These are phyloP conservation scores for Desoria tigrina DNA, from an alignment of 2,888 invertebrate genomes.

Conservation along the genomic window DNA sequence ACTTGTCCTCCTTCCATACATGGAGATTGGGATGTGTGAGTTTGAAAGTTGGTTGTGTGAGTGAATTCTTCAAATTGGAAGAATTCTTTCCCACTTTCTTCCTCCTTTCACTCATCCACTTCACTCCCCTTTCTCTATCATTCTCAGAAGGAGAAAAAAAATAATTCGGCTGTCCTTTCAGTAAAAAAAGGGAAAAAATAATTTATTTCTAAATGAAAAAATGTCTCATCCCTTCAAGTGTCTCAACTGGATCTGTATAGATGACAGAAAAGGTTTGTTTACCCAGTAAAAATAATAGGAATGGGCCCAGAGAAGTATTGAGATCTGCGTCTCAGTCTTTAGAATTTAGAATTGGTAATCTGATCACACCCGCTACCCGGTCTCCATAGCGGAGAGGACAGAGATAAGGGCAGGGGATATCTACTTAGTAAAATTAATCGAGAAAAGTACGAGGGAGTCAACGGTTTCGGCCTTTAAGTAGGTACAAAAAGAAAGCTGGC, in stretches of 20 bases:
- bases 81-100: conserved; percentile 19
- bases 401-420: not conserved
- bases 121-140: conserved; percentile 15
- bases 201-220: conserved; percentile 15
- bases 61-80: conserved; percentile 20
- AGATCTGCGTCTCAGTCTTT: no score
- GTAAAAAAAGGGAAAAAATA: conserved; percentile 19
- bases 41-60: conserved; percentile 1
- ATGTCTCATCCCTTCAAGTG: not conserved
- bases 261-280: no score
- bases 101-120: conserved; percentile 19
- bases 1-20: no score
- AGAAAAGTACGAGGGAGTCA: not conserved
- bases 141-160: conserved; percentile 5
- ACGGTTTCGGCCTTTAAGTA: not conserved
- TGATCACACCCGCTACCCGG: no score
- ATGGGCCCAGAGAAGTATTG: no score
- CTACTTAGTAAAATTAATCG: conserved; percentile 21
- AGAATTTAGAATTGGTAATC: no score
- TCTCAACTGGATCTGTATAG: no score
- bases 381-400: not conserved
- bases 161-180: conserved; percentile 9
- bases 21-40: no score
- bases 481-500: not conserved
- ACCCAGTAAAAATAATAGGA: no score